These are phyloP conservation scores for Coelopa frigida DNA, from an alignment of 1,140 invertebrate genomes.

Conservation along the genomic window DNA sequence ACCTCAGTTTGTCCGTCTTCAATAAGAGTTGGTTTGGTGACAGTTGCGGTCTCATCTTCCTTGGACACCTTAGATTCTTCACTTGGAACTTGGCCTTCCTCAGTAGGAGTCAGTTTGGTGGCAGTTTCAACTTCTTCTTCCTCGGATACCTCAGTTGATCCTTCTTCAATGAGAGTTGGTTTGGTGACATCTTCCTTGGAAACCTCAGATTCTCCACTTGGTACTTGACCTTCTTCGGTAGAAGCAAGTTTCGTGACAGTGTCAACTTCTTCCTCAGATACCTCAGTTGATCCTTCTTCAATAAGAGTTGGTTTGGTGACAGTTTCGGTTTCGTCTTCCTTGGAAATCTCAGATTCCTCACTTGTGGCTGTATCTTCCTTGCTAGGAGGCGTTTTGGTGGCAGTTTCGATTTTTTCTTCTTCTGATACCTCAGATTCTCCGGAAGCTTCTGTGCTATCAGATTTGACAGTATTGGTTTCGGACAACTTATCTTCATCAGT, in stretches of 20 bases:
- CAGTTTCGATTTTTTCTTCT: slow-evolving; percentile 10
- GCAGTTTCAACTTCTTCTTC: slow-evolving; percentile 14
- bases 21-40: slow-evolving; percentile 4
- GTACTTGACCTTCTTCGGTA: slow-evolving; percentile 14
- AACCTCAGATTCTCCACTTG: slow-evolving; percentile 6
- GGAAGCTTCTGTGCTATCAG: slow-evolving; percentile 10
- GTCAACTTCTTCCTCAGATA: slow-evolving; percentile 5
- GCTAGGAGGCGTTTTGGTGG: slow-evolving; percentile 6
- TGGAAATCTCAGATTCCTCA: slow-evolving; percentile 5
- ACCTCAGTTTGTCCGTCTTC: slow-evolving; percentile 11
- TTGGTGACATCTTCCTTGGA: slow-evolving; percentile 11
- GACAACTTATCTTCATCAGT: slow-evolving; percentile 7
- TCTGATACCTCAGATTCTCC: slow-evolving; percentile 2
- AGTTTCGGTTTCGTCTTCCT: slow-evolving; percentile 8
- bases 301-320: slow-evolving; percentile 5
- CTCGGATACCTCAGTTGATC: slow-evolving; percentile 12
- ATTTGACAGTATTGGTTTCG: too few relatives aligned
- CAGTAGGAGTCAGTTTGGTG: too few relatives aligned
- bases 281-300: slow-evolving; percentile 9
- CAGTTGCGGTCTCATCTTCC: slow-evolving; percentile 7
- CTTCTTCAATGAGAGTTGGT: slow-evolving; percentile 13
- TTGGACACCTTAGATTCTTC: slow-evolving; percentile 6
- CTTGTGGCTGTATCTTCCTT: not conserved
- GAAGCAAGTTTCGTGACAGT: too few relatives aligned
- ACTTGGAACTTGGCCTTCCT: not conserved